Evolutionary conservation across 2,797 vertebrate genomes (phyloP).

Genomic region (Meriones psammophilus): DNA sequence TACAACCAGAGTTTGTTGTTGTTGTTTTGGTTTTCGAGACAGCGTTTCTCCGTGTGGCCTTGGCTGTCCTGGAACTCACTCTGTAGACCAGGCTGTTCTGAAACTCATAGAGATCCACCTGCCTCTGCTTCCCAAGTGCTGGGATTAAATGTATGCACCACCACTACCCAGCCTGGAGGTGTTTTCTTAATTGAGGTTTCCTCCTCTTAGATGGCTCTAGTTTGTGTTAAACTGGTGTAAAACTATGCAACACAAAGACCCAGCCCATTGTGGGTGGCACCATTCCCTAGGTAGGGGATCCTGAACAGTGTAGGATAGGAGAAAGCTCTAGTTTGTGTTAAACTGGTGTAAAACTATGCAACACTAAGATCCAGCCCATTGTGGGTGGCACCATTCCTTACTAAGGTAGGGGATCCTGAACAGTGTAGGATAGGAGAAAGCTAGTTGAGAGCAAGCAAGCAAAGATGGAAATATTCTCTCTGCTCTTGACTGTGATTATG

Average conservation of each 20-base stretch:
- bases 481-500: background rate
- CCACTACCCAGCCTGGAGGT: background rate
- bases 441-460: background rate
- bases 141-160: background rate
- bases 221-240: background rate
- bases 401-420: background rate
- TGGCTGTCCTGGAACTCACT: too few species aligned
- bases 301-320: background rate
- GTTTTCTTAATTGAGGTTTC: background rate
- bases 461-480: background rate
- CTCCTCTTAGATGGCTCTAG: background rate
- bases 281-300: background rate
- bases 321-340: background rate
- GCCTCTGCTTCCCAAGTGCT: background rate
- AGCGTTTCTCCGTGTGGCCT: too few species aligned
- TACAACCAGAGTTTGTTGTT: background rate
- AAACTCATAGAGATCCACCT: background rate
- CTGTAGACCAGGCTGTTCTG: background rate
- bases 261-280: background rate
- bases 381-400: background rate
- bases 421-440: background rate
- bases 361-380: background rate
- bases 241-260: background rate
- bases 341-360: background rate
- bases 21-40: too few species aligned